These are phyloP conservation scores for Ictalurus punctatus DNA, from an alignment of 2,113 vertebrate genomes.

Conservation along the genomic window DNA sequence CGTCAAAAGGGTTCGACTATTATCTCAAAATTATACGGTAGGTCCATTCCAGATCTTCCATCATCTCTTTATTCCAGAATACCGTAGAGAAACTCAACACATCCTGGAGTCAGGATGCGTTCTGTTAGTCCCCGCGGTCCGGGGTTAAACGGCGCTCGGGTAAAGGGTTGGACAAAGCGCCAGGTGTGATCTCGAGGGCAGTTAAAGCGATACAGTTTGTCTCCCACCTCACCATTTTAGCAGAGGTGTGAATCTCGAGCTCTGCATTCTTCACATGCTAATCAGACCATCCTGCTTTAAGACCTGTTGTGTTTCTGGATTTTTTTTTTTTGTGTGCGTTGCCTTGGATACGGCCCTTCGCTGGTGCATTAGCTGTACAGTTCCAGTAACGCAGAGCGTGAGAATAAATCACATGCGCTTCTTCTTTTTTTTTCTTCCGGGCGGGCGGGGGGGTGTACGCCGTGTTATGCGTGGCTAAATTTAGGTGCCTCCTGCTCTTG, in stretches of 20 bases:
- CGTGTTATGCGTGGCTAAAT: conserved; percentile 59
- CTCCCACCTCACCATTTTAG: conserved; percentile 41
- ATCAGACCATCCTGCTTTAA: conserved; percentile 68
- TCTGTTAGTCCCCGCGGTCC: neutral
- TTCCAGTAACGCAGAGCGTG: conserved; percentile 57
- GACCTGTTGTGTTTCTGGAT: conserved; percentile 69
- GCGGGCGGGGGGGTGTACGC: conserved; percentile 44
- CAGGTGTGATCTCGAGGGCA: neutral
- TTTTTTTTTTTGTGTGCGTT: conserved; percentile 62
- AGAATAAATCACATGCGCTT: conserved; percentile 41
- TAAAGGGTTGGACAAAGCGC: neutral
- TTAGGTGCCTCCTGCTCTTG: conserved; percentile 55
- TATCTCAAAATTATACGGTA: neutral
- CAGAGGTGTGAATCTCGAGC: conserved; percentile 57
- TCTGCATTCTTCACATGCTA: conserved; percentile 63
- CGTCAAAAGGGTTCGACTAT: neutral
- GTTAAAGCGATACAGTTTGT: conserved; percentile 3
- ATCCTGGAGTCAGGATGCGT: neutral
- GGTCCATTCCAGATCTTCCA: neutral
- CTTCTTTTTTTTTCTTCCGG: conserved; percentile 11
- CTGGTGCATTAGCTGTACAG: conserved; percentile 62
- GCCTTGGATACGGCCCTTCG: conserved; percentile 74
- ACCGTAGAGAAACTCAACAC: neutral
- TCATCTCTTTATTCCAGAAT: neutral
- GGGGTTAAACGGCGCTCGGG: neutral